Evolutionary conservation across 2,888 invertebrate species (phyloP), one percentile per base, ranked within the genome.

Genomic region (Aplocera efformata): DNA sequence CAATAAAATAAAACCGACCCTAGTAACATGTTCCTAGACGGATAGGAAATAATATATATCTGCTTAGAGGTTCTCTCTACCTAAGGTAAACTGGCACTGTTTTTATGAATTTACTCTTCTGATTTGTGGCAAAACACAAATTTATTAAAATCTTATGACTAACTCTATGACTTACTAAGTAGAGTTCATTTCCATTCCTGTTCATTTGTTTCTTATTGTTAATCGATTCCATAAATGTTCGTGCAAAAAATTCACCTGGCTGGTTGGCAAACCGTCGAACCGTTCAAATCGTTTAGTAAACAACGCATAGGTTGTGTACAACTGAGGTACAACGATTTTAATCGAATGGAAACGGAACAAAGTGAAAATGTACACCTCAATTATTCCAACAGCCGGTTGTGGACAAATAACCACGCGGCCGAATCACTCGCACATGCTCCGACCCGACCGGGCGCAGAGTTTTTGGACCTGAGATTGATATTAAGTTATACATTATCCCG

Each of bases 291-390:
- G 86, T 83, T 86, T 85, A 85, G 85, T 86, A 85, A 85, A 81
- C 82, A 76, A 79, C 82, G 84, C 83, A 83, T 81, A 82, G 83
- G 79, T 78, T 68, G 77, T 74, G 72, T 83, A 84, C 81, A 82
- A 79, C 79, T 76, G 84, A 72, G 78, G 83, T 85, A 84, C 83
- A 82, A 76, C 83, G 77, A 76, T 86, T 84, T 86, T 85, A 86
- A 86, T 86, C 86, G 85, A 85, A 83, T 84, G 86, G 86, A 86
- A 84, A 84, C 82, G 79, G 85, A 83, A 84, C 85, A 86, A 86
- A 85, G 85, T 85, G 86, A 85, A 86, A 86, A 85, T 86, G 85
- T 83, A 85, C 86, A 86, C 86, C 86, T 86, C 86, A 86, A 86
- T 86, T 86, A 86, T 84, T 86, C 84, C 76, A 77, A 71, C 79